A percentile compares a stretch with the other conserved stretches of the same genome.
These are phyloP conservation scores for Chloropsis cyanopogon DNA, from an alignment of 2,113 vertebrate genomes.

Conservation along the genomic window DNA sequence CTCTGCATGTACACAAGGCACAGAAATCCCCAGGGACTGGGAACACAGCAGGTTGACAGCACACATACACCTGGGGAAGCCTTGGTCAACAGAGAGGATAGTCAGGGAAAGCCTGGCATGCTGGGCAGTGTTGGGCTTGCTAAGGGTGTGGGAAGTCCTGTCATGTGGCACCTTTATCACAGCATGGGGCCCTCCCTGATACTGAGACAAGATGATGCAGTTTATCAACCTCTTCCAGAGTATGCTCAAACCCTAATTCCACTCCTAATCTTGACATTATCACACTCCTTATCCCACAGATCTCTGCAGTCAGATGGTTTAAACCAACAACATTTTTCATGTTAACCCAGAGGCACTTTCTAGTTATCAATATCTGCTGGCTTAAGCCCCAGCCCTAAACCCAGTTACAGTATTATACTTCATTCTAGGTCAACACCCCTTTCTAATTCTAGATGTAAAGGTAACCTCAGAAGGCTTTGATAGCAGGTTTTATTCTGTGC, in stretches of 20 bases:
- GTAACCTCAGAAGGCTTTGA: not conserved
- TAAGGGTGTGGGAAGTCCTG: slow-evolving; percentile 2
- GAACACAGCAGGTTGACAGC: not conserved
- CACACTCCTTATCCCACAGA: not conserved
- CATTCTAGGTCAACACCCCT: not conserved
- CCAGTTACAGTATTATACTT: not conserved
- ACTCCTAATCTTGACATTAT: not conserved
- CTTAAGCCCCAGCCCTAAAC: not conserved
- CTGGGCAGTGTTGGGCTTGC: not conserved
- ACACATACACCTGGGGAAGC: not conserved
- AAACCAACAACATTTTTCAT: not conserved
- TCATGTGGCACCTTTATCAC: not conserved
- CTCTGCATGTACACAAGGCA: not conserved
- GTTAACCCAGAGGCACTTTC: not conserved
- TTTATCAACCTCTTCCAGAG: slow-evolving; percentile 4
- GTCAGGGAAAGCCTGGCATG: not conserved
- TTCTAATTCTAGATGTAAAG: not conserved
- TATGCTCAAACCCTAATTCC: slow-evolving; percentile 9
- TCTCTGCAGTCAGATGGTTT: not conserved
- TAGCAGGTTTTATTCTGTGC: not conserved
- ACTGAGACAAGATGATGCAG: not conserved
- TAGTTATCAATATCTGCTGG: not conserved
- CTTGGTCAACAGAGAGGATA: not conserved
- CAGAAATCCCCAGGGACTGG: fast-evolving
- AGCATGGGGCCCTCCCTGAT: not conserved